Evolutionary conservation across 2,888 invertebrate genomes (phyloP).

Genomic region (Dinocampus coccinellae): DNA sequence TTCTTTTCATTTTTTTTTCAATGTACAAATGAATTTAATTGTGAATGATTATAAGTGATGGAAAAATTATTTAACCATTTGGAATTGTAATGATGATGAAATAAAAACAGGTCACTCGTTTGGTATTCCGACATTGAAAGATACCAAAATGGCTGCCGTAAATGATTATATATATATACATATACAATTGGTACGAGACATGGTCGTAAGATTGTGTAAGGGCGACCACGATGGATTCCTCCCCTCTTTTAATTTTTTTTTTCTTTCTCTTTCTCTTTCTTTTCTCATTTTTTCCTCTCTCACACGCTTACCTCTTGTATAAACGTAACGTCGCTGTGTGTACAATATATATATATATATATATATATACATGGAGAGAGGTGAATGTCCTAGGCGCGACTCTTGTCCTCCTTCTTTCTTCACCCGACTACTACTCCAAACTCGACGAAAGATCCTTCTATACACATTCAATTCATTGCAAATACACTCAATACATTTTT

Average conservation of each 20-base stretch:
- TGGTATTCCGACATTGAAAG: constrained; percentile 39
- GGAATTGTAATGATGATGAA: constrained; percentile 14
- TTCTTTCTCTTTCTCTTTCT: constrained; percentile 29
- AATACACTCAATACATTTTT: no score
- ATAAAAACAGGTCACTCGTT: constrained; percentile 22
- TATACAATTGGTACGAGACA: constrained; percentile 40
- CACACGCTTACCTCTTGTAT: constrained; percentile 23
- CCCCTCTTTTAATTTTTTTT: constrained; percentile 27
- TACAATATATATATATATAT: neutral
- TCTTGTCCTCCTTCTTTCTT: constrained; percentile 32
- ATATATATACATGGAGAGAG: constrained; percentile 11
- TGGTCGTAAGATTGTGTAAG: constrained; percentile 63
- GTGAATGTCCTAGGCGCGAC: constrained; percentile 35
- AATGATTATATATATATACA: constrained; percentile 35
- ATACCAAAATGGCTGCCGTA: constrained; percentile 62
- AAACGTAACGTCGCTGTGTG: neutral
- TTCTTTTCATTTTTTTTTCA: no score
- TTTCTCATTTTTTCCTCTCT: constrained; percentile 20
- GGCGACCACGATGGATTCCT: constrained; percentile 53
- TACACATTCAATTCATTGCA: constrained; percentile 14
- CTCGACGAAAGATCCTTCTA: constrained; percentile 4
- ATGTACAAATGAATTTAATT: no score
- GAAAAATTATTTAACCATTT: constrained; percentile 4
- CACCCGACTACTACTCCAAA: constrained; percentile 10
- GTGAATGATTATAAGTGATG: neutral